A percentile compares a stretch with the other conserved stretches of the same genome.
These are phyloP conservation scores for Electrophaes corylata DNA, from an alignment of 2,888 invertebrate genomes.

Conservation along the genomic window DNA sequence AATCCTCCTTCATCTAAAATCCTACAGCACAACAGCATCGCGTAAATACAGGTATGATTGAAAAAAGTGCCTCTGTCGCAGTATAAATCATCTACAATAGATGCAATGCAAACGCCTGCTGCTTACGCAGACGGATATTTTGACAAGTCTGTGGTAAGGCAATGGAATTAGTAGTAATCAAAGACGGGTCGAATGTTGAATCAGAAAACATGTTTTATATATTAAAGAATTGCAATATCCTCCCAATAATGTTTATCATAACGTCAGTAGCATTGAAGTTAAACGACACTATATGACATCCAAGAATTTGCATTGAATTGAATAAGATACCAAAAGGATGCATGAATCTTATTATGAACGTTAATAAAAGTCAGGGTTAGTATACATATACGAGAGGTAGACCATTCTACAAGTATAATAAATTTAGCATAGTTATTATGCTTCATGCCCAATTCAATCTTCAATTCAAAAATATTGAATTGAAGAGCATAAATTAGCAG, in stretches of 20 bases:
- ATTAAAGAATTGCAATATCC: slow-evolving; percentile 7
- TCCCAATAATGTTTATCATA: slow-evolving; percentile 23
- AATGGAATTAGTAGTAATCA: neutral
- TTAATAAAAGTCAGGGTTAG: slow-evolving; percentile 27
- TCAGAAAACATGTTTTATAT: neutral
- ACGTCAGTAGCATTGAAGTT: slow-evolving; percentile 25
- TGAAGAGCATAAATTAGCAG: neutral
- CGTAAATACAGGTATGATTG: no score
- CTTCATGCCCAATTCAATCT: no score
- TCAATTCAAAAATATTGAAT: no score
- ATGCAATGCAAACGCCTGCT: no score
- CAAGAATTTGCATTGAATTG: slow-evolving; percentile 40
- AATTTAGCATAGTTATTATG: neutral
- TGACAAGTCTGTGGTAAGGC: neutral
- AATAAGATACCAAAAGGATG: slow-evolving; percentile 24
- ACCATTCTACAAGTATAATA: neutral
- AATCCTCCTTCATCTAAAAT: no score
- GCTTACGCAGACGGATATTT: no score
- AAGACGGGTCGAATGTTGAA: neutral
- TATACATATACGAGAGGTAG: neutral
- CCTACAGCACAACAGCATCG: no score
- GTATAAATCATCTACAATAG: no score
- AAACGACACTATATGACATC: slow-evolving; percentile 26
- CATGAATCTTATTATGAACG: slow-evolving; percentile 17
- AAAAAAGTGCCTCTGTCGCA: no score